Evolutionary conservation across 2,113 vertebrate genomes (phyloP), one percentile per base, ranked within the genome.

Genomic region (Platysteira castanea): DNA sequence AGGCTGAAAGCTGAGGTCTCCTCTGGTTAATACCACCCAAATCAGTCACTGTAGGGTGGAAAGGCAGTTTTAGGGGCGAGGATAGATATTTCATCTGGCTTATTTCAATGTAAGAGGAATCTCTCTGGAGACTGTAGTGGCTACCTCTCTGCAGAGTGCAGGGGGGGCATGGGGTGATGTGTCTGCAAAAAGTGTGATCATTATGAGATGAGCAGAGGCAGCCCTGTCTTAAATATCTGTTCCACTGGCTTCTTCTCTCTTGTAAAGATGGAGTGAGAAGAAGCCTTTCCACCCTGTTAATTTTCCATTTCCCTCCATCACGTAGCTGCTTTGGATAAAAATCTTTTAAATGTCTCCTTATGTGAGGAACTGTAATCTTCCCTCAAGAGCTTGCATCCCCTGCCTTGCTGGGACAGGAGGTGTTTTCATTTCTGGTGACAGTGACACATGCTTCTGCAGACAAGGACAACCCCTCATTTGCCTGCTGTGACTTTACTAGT

Each of bases 381-480:
- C 22, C 31, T 50, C 42, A 22, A 1, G 12, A 91, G 63, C 56
- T 83, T 1, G 4, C 5, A 3, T 87, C 60, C 68, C 47, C 54
- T 78, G 56, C 75, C 79, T 84, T 6, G 5, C 75, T 89, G 93
- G 92, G 64, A 59, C 5, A 22, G 76, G 89, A 92, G 94, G 52
- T 84, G 59, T 92, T 95, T 92, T 86, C 20, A 8, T 82, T 64
- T 83, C 75, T 85, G 75, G 39, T 96, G 85, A 61, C 59, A 46
- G 19, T 74, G 80, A 57, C 56, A 56, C 37, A 28, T 5, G 28
- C 41, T 93, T 67, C 68, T 84, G 71, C 80, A 86, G 79, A 59
- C 81, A 67, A 61, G 77, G 89, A 81, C 86, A 92, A 57, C 83
- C 90, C 54, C 47, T 93, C 67, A 33, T 85, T 87, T 96, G 49